Percentiles rank a stretch among this genome's conserved stretches.
Conservation (phyloP, 2,888 invertebrate species). For the Protodeltote pygarga region DNA sequence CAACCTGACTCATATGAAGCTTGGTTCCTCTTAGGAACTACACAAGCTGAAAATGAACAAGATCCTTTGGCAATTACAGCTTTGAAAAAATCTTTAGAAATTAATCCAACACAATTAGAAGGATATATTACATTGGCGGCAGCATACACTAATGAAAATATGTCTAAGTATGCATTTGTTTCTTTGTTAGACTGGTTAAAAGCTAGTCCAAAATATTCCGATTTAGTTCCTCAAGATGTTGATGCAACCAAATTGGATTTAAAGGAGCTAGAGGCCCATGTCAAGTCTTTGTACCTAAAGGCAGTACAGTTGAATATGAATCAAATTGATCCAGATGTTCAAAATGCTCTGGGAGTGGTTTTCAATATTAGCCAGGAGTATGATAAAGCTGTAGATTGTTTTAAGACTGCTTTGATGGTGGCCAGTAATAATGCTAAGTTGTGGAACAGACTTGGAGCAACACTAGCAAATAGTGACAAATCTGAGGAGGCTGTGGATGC, state of each 20-base stretch:
- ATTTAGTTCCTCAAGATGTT: conserved; percentile 88
- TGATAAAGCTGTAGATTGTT: conserved; percentile 98
- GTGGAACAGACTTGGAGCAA: conserved; percentile 99
- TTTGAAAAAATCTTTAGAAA: conserved; percentile 92
- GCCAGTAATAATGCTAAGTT: conserved; percentile 94
- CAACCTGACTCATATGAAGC: conserved; percentile 92
- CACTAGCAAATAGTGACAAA: conserved; percentile 97
- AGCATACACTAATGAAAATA: conserved; percentile 98
- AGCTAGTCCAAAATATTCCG: conserved; percentile 93
- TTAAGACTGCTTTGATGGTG: conserved; percentile 95
- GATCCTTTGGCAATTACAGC: conserved; percentile 97
- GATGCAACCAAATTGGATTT: conserved; percentile 73
- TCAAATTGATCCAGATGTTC: conserved; percentile 95
- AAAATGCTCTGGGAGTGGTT: conserved; percentile 97
- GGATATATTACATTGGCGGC: conserved; percentile 97
- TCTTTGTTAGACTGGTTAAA: conserved; percentile 93
- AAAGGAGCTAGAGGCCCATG: conserved; percentile 85
- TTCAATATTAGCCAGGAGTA: conserved; percentile 98
- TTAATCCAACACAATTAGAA: conserved; percentile 92
- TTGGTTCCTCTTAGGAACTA: conserved; percentile 95
- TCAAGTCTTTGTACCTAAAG: conserved; percentile 91
- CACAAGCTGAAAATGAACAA: conserved; percentile 99
- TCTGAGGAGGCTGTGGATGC: conserved; percentile 99
- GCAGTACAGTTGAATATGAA: conserved; percentile 93
- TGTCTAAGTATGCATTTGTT: conserved; percentile 95